Percentiles rank a stretch among this genome's conserved stretches.
These are phyloP conservation scores for Stenurella melanura DNA, from an alignment of 2,888 invertebrate genomes.

Conservation along the genomic window DNA sequence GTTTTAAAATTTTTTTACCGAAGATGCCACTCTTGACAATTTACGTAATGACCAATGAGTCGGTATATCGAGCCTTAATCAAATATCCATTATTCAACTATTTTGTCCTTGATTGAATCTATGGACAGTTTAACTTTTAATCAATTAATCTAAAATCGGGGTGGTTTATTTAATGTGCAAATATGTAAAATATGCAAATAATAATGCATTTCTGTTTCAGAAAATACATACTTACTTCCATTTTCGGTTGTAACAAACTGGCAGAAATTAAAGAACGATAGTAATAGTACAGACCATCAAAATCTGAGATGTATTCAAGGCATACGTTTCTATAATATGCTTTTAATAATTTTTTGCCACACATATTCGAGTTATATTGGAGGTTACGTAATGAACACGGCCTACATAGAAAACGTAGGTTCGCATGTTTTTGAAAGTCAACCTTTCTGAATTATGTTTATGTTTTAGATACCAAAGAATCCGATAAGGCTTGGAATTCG, in stretches of 20 bases:
- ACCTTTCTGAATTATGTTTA: not conserved
- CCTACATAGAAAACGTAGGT: slow-evolving; percentile 55
- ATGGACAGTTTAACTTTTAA: no score
- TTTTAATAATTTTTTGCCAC: slow-evolving; percentile 58
- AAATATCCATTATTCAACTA: no score
- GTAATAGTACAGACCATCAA: slow-evolving; percentile 50
- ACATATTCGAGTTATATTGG: slow-evolving; percentile 55
- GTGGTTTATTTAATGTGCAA: no score
- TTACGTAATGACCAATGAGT: no score
- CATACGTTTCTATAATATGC: slow-evolving; percentile 58
- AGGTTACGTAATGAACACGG: slow-evolving; percentile 54
- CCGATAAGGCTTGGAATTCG: slow-evolving; percentile 47
- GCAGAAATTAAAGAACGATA: slow-evolving; percentile 46
- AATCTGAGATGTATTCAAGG: slow-evolving; percentile 60
- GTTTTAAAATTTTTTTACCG: no score
- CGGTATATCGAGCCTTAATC: no score
- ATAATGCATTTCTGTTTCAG: slow-evolving; percentile 42
- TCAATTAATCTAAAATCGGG: no score
- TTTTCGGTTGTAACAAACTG: slow-evolving; percentile 57
- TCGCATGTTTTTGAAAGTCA: not conserved
- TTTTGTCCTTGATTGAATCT: no score
- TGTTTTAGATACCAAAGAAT: slow-evolving; percentile 51
- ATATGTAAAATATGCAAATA: no score
- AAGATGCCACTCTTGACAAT: no score
- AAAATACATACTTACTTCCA: slow-evolving; percentile 42